phyloP scores from a whole-genome alignment of 2,113 vertebrate genomes.

The Pollachius pollachius region DNA sequence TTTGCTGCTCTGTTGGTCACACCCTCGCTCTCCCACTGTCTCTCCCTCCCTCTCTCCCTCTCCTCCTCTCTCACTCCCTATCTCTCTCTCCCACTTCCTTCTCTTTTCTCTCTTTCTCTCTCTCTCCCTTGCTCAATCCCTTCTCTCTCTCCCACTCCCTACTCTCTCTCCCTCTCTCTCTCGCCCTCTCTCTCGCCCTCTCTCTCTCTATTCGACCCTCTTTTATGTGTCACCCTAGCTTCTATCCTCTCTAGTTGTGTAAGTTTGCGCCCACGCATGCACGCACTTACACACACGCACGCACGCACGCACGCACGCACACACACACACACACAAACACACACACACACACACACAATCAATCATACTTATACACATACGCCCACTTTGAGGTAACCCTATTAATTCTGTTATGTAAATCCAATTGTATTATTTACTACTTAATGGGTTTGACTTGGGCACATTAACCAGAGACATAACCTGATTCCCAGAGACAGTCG shows the following conservation, averaged over 20 bases:
- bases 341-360: not conserved
- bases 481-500: not conserved
- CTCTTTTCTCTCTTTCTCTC: slow-evolving; percentile 12
- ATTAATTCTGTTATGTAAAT: slow-evolving; percentile 44
- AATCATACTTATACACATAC: not conserved
- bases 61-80: too few relatives aligned
- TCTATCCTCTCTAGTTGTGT: too few relatives aligned
- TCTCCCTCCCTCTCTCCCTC: not conserved
- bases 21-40: not conserved
- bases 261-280: too few relatives aligned
- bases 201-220: too few relatives aligned
- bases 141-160: not conserved
- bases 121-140: not conserved
- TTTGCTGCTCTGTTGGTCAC: not conserved
- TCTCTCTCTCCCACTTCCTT: slow-evolving; percentile 22
- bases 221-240: too few relatives aligned
- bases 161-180: too few relatives aligned
- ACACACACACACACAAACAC: slow-evolving; percentile 7
- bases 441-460: slow-evolving; percentile 17
- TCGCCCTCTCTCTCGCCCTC: too few relatives aligned
- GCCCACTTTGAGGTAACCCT: slow-evolving; percentile 18
- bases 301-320: slow-evolving; percentile 10
- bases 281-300: not conserved
- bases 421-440: slow-evolving; percentile 15
- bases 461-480: not conserved